These are phyloP conservation scores for Aplidium turbinatum DNA, from an alignment of 23 tunicate genomes.

Conservation along the genomic window DNA sequence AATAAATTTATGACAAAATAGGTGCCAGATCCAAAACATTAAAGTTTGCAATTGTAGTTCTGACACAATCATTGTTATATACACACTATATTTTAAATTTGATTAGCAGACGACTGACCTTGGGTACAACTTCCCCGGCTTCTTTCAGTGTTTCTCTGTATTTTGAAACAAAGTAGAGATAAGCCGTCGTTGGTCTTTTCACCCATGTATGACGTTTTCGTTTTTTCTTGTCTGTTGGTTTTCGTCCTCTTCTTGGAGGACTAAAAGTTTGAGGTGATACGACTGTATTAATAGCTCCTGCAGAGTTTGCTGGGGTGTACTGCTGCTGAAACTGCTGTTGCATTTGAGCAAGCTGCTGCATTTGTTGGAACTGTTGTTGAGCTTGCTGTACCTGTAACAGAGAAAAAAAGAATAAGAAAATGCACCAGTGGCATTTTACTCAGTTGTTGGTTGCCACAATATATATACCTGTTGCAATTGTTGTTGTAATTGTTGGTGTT, in stretches of 20 bases:
- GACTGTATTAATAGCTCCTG: constrained; percentile 16
- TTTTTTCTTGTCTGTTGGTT: constrained; percentile 67
- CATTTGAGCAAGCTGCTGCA: constrained; percentile 87
- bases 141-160: constrained; percentile 94
- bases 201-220: constrained; percentile 89
- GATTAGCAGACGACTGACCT: too few relatives aligned
- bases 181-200: constrained; percentile 97
- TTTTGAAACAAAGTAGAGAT: constrained; percentile 97
- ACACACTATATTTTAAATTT: too few relatives aligned
- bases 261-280: constrained; percentile 36
- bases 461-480: constrained; percentile 26
- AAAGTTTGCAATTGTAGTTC: too few relatives aligned
- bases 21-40: too few relatives aligned
- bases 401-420: neutral
- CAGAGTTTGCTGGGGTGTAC: constrained; percentile 36
- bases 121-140: constrained; percentile 97
- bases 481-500: constrained; percentile 85
- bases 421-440: neutral
- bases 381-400: constrained; percentile 64
- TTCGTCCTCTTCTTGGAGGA: constrained; percentile 71
- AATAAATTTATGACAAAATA: too few relatives aligned
- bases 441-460: neutral
- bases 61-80: too few relatives aligned
- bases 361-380: constrained; percentile 86
- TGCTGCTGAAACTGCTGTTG: constrained; percentile 84